Conservation (phyloP, 2,888 invertebrate genomes). For the Acheta domesticus region DNA sequence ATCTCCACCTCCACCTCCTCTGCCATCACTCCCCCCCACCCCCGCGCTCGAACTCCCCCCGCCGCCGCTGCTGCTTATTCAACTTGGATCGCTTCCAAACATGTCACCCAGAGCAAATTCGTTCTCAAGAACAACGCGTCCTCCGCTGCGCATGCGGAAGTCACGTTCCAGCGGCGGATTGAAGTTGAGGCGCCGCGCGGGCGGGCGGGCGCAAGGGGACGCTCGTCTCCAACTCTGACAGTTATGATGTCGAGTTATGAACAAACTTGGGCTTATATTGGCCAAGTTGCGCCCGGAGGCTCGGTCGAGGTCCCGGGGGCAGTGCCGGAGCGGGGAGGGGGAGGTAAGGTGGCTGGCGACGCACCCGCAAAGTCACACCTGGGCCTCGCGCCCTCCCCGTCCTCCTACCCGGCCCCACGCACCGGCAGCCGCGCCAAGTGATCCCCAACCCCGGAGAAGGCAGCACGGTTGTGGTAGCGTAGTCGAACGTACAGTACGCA, state of each 20-base stretch:
- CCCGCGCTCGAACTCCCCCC: background rate
- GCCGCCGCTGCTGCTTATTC: background rate
- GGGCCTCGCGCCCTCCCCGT: background rate
- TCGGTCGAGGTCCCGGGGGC: background rate
- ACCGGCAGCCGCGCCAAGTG: no score
- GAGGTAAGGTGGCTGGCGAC: background rate
- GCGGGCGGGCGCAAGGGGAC: background rate
- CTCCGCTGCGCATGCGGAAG: background rate
- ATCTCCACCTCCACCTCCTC: no score
- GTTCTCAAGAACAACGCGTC: background rate
- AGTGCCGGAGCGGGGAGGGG: background rate
- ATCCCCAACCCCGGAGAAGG: no score
- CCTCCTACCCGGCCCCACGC: background rate
- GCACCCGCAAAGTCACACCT: background rate
- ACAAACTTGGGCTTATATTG: constrained; percentile 5
- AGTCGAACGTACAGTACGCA: no score
- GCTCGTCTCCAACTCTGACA: constrained; percentile 10
- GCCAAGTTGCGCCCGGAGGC: background rate
- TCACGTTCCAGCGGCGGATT: background rate
- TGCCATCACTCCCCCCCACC: no score
- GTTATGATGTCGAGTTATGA: constrained; percentile 18
- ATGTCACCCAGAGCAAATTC: constrained; percentile 4
- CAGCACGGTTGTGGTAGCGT: background rate
- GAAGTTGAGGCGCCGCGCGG: background rate
- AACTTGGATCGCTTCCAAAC: background rate